Evolutionary conservation across 2,888 invertebrate species (phyloP), one percentile per base, ranked within the genome.

Genomic region (Apamea sordens): DNA sequence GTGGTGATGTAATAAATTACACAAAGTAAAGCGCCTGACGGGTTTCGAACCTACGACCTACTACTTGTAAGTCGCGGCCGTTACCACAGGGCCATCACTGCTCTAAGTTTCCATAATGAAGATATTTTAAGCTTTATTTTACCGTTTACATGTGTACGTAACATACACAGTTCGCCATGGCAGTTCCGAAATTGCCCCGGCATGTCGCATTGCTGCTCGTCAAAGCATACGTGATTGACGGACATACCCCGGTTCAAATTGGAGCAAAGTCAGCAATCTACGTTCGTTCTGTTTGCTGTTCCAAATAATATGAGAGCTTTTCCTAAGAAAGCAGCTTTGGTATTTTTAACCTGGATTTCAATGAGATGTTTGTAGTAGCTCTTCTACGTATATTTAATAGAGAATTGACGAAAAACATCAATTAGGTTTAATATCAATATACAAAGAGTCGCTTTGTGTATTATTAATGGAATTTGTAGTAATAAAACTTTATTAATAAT

Each of bases 401-500:
- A 77, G 82, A 67, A 68, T 77, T 76, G 10, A 41, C 53, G 65
- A 18, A 44, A 73, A 83, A 83, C 76, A 76, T 67, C n/a, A 72
- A 71, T 80, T 82, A 77, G 36, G 24, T 73, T 79, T 47, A 85
- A 83, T 80, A 80, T 85, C 77, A 85, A 88, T 86, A 82, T 83
- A 74, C 61, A 53, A 76, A 73, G 70, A 82, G 67, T 80, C 73
- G 41, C 65, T 71, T 73, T 76, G 65, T 77, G 74, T 64, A 65
- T 74, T 75, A 76, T 76, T 74, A 85, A 79, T 88, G 80, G 82
- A 88, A 84, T 85, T 67, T 82, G 69, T 80, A 61, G 77, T 85
- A 84, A 88, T 88, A 86, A 91, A 93, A 93, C 92, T 92, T 92
- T 93, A 91, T 92, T 93, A 93, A 92, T 92, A 92, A 90, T 85